Percentiles rank a stretch among this genome's conserved stretches.
Conservation (phyloP, 92 coral and sea anemone genomes). For the Chrysogorgia sp. region DNA sequence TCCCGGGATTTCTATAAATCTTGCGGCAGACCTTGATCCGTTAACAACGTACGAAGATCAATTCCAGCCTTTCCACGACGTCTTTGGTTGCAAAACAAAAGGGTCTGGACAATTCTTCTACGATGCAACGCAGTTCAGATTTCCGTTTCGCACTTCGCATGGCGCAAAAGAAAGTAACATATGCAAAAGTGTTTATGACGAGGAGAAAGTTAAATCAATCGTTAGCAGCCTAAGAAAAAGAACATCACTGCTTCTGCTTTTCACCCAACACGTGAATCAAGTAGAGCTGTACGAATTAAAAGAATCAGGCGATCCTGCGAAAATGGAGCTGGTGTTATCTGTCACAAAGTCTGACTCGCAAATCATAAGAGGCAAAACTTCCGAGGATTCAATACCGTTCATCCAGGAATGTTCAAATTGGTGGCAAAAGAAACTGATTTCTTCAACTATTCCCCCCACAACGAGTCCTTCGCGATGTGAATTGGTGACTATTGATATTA, state of each 20-base stretch:
- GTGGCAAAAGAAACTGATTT: background rate
- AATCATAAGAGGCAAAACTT: conserved; percentile 16
- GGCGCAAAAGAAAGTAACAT: conserved; percentile 48
- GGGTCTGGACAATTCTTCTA: conserved; percentile 49
- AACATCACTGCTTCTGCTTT: conserved; percentile 64
- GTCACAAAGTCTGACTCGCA: conserved; percentile 1
- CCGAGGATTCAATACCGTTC: conserved; percentile 29
- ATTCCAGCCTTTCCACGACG: conserved; percentile 62
- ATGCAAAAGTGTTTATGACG: conserved; percentile 56
- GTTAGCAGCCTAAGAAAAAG: conserved; percentile 56
- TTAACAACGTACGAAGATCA: conserved; percentile 42
- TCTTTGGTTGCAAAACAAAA: conserved; percentile 61
- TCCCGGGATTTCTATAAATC: conserved; percentile 58
- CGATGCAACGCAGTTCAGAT: conserved; percentile 64
- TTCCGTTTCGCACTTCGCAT: conserved; percentile 61
- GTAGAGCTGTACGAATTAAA: conserved; percentile 57
- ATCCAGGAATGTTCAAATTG: conserved; percentile 61
- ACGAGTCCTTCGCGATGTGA: background rate
- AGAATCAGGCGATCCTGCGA: conserved; percentile 6
- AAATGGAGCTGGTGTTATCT: conserved; percentile 21
- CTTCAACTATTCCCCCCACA: background rate
- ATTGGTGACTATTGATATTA: background rate
- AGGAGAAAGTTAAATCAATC: conserved; percentile 44
- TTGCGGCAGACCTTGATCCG: conserved; percentile 33
- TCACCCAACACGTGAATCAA: conserved; percentile 61